These are phyloP conservation scores for Tonatia bakeri DNA, from an alignment of 2,113 vertebrate genomes.

Conservation along the genomic window DNA sequence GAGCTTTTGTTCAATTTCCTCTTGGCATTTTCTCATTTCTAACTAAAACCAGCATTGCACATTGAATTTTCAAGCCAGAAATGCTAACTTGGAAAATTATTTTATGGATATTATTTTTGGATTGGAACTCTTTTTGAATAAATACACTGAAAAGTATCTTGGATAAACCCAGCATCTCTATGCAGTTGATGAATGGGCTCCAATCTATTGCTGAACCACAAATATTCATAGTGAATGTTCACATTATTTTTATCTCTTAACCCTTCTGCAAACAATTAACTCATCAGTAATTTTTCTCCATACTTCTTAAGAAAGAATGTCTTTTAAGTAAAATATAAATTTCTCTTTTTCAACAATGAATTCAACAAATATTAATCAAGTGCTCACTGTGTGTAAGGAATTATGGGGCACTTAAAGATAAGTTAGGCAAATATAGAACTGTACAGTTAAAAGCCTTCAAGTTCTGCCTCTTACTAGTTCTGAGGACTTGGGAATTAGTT, in stretches of 20 bases:
- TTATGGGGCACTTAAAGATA: not conserved
- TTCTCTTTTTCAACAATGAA: slow-evolving; percentile 9
- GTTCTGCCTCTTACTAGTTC: not conserved
- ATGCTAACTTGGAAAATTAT: slow-evolving; percentile 38
- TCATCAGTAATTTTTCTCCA: slow-evolving; percentile 12
- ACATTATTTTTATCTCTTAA: slow-evolving; percentile 39
- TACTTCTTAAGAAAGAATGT: not conserved
- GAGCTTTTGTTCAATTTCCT: slow-evolving; percentile 33
- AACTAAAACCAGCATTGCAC: slow-evolving; percentile 6
- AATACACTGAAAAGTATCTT: slow-evolving; percentile 8
- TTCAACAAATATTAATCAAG: not conserved
- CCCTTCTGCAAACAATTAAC: slow-evolving; percentile 23
- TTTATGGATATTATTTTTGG: slow-evolving; percentile 51
- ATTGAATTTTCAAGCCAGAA: slow-evolving; percentile 45
- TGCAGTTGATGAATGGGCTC: not conserved
- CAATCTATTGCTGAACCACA: not conserved
- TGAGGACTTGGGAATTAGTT: not conserved
- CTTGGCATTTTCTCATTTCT: slow-evolving; percentile 46
- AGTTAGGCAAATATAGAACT: not conserved
- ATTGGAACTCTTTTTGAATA: slow-evolving; percentile 17
- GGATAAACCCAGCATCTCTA: not conserved
- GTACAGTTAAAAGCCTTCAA: not conserved
- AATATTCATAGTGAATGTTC: slow-evolving; percentile 4
- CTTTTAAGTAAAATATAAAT: slow-evolving; percentile 40
- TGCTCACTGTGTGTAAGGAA: not conserved